Evolutionary conservation across 2,888 invertebrate genomes (phyloP).

Genomic region (Mythimna loreyi): DNA sequence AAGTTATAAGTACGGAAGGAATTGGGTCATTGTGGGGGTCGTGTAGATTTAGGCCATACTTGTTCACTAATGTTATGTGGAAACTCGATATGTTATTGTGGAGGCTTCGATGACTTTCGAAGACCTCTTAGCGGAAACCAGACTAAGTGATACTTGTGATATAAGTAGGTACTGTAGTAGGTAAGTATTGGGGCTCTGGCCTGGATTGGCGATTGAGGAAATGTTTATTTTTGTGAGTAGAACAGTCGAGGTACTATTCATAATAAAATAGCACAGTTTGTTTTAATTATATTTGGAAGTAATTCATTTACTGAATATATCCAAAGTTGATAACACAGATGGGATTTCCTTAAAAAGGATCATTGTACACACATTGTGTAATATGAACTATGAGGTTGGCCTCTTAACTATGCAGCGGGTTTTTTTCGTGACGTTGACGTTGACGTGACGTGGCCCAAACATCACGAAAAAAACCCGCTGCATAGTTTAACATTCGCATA

Average conservation of each 20-base stretch:
- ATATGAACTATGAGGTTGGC: no score
- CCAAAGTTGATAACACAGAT: no score
- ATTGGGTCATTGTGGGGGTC: constrained; percentile 53
- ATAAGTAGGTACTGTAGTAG: not conserved
- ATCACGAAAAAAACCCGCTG: no score
- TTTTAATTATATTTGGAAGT: no score
- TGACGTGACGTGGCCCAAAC: no score
- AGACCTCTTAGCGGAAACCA: constrained; percentile 42
- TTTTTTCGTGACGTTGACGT: no score
- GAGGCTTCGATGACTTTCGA: constrained; percentile 34
- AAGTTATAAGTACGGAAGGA: constrained; percentile 43
- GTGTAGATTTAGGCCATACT: constrained; percentile 56
- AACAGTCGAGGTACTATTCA: not conserved
- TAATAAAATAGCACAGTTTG: not conserved
- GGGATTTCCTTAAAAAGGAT: no score
- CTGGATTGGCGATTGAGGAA: not conserved
- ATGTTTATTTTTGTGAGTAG: not conserved
- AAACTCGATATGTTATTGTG: constrained; percentile 57
- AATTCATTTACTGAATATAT: no score
- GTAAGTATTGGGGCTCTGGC: constrained; percentile 1
- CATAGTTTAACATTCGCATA: no score
- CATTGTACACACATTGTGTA: no score
- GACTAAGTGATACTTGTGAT: constrained; percentile 39
- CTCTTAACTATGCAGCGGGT: no score
- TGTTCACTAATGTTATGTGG: constrained; percentile 53